Conservation (phyloP, 2,113 vertebrate species). For the Poicephalus gulielmi region DNA sequence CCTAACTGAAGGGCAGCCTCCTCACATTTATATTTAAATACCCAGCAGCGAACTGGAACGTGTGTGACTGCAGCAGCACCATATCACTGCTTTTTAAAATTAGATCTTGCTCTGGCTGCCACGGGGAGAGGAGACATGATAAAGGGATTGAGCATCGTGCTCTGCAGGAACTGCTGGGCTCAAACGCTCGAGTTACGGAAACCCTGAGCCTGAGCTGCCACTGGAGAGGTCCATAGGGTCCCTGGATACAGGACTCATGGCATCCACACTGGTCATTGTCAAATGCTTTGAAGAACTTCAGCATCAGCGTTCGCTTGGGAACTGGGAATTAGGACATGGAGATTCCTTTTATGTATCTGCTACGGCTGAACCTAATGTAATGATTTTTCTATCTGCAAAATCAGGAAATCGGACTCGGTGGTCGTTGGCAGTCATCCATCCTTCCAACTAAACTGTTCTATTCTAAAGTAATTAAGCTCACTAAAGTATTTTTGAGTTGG, state of each 20-base stretch:
- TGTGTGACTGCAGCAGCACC: neutral
- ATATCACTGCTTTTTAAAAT: constrained; percentile 56
- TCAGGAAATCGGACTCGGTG: rapidly evolving
- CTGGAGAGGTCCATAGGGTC: neutral
- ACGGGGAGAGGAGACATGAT: neutral
- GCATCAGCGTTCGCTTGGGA: neutral
- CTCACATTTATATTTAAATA: neutral
- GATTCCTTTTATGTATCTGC: rapidly evolving
- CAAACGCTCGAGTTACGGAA: neutral
- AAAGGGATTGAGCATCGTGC: constrained; percentile 9
- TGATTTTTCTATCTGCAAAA: neutral
- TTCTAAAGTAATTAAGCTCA: neutral
- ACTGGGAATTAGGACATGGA: neutral
- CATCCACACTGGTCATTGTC: neutral
- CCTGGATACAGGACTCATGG: neutral
- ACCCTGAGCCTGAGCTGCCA: neutral
- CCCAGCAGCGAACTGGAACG: neutral
- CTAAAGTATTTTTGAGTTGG: neutral
- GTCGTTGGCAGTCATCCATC: neutral
- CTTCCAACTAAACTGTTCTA: neutral
- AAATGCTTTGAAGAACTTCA: neutral
- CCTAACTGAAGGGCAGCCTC: neutral
- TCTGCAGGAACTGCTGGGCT: neutral
- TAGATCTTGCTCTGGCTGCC: constrained; percentile 3
- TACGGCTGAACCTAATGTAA: neutral